Conservation (phyloP, 2,888 invertebrate species). For the Scaptomyza caliginosa region DNA sequence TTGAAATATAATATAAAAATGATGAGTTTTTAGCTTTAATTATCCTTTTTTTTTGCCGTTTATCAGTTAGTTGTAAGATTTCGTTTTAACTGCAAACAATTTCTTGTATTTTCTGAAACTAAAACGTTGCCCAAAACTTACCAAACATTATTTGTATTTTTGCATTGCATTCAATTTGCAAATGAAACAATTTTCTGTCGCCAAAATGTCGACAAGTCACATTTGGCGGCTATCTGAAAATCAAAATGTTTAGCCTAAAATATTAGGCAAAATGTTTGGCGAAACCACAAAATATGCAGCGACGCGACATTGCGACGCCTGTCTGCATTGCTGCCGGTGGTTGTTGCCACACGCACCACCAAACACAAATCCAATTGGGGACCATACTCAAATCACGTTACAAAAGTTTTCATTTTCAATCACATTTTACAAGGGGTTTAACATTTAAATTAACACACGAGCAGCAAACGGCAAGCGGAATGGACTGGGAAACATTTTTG, state of each 20-base stretch:
- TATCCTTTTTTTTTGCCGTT: too few species aligned
- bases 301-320: slow-evolving; percentile 15
- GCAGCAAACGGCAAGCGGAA: neutral
- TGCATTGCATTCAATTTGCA: neutral
- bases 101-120: too few species aligned
- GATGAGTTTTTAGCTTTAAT: too few species aligned
- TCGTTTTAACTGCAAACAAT: too few species aligned
- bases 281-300: slow-evolving; percentile 62
- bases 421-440: slow-evolving; percentile 46
- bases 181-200: neutral
- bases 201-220: slow-evolving; percentile 9
- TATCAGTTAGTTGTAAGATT: too few species aligned
- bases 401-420: slow-evolving; percentile 43
- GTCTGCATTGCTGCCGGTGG: slow-evolving; percentile 37
- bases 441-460: slow-evolving; percentile 62
- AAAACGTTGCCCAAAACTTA: neutral
- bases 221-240: slow-evolving; percentile 10
- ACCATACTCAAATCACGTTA: neutral
- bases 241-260: slow-evolving; percentile 15
- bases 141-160: neutral
- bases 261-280: slow-evolving; percentile 27
- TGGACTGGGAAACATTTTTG: slow-evolving; percentile 1
- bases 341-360: slow-evolving; percentile 62
- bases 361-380: slow-evolving; percentile 66
- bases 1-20: too few species aligned